A percentile compares a stretch with the other conserved stretches of the same genome.
Evolutionary conservation across 2,888 invertebrate genomes (phyloP).

Genomic region (Eupithecia vulgata): DNA sequence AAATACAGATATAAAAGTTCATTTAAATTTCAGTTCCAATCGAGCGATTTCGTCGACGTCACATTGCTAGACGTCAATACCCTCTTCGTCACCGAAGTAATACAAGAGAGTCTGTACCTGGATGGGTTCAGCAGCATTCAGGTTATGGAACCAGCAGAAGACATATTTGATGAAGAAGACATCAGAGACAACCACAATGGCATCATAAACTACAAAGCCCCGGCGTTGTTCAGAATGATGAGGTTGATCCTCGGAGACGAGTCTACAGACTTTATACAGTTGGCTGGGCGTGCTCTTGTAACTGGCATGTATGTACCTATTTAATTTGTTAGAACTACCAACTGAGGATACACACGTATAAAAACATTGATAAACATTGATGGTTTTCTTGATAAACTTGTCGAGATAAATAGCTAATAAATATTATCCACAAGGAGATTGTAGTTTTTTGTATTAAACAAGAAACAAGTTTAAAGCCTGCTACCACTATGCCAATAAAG

Average conservation of each 20-base stretch:
- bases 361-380: neutral
- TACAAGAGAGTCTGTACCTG: conserved; percentile 69
- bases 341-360: neutral
- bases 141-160: conserved; percentile 51
- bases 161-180: conserved; percentile 56
- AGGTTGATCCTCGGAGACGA: conserved; percentile 55
- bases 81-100: conserved; percentile 68
- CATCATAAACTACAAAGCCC: conserved; percentile 65
- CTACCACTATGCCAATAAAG: neutral
- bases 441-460: neutral
- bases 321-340: neutral
- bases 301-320: conserved; percentile 55
- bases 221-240: conserved; percentile 68
- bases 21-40: conserved; percentile 62
- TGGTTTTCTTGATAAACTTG: neutral
- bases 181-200: conserved; percentile 63
- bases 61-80: conserved; percentile 66
- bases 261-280: conserved; percentile 59
- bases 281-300: conserved; percentile 58
- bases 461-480: neutral
- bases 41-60: conserved; percentile 43
- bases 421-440: neutral
- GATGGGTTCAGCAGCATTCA: conserved; percentile 58
- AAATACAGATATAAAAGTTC: too few species aligned
- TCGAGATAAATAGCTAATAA: conserved; percentile 34